These are phyloP conservation scores for Otolemur garnettii DNA, from an alignment of 2,113 vertebrate species.

Conservation along the genomic window DNA sequence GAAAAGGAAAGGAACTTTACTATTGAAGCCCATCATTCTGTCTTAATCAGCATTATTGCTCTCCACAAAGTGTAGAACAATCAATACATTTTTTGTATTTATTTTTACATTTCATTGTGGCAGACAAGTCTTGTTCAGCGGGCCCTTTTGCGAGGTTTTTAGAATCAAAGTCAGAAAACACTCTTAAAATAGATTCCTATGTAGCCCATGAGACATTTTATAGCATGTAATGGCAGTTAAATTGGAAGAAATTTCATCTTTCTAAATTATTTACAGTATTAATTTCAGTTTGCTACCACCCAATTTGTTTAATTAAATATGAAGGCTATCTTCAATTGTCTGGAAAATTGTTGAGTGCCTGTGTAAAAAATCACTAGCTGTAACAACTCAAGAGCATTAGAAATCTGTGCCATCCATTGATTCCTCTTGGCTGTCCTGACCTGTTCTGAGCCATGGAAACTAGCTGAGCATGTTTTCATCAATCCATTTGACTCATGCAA, in stretches of 20 bases:
- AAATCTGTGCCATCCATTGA: neutral
- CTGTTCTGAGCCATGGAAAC: neutral
- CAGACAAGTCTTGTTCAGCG: neutral
- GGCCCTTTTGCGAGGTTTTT: neutral
- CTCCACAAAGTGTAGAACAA: neutral
- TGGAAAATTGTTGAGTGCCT: neutral
- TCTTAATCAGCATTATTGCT: neutral
- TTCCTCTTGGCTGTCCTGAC: neutral
- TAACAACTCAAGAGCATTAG: neutral
- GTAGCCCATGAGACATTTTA: neutral
- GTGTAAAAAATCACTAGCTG: neutral
- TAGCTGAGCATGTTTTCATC: conserved; percentile 31
- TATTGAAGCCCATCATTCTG: neutral
- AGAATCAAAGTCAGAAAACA: neutral
- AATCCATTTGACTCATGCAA: conserved; percentile 30
- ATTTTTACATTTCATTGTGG: neutral
- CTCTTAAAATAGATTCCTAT: neutral
- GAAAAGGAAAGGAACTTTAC: neutral
- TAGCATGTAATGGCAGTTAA: neutral
- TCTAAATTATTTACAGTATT: neutral
- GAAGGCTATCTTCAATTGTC: neutral
- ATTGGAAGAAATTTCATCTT: neutral
- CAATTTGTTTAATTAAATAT: conserved; percentile 6
- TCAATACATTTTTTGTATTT: neutral
- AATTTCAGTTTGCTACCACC: neutral